These are phyloP conservation scores for Branchipolynoe longqiensis DNA, from an alignment of 2,888 invertebrate species.

Conservation along the genomic window DNA sequence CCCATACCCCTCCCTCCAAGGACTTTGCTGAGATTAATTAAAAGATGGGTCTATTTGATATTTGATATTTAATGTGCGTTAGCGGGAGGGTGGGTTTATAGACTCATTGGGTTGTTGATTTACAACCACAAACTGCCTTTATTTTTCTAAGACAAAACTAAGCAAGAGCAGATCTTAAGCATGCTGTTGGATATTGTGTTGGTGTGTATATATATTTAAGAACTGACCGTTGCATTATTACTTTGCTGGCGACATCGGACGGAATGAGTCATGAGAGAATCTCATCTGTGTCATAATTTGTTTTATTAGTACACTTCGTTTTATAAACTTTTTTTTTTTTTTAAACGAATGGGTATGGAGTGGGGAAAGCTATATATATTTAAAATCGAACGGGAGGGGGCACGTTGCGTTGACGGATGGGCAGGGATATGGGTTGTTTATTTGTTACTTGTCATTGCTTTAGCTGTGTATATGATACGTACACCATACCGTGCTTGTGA, in stretches of 20 bases:
- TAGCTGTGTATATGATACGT: conserved; percentile 41
- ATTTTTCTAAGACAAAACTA: not conserved
- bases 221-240: not conserved
- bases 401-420: not conserved
- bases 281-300: not conserved
- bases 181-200: conserved; percentile 20
- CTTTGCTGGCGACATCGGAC: not conserved
- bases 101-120: not conserved
- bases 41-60: not conserved
- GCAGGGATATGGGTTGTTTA: conserved; percentile 44
- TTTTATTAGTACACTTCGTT: not conserved
- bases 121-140: not conserved
- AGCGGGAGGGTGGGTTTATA: not conserved
- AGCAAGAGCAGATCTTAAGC: not conserved
- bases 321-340: no score
- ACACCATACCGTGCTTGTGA: conserved; percentile 40
- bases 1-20: no score
- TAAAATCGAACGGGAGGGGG: no score
- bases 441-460: conserved; percentile 49
- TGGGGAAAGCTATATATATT: no score
- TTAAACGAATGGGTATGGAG: no score
- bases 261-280: conserved; percentile 6
- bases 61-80: not conserved
- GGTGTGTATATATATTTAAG: conserved; percentile 12
- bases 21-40: not conserved